These are phyloP conservation scores for Lasiurus cinereus DNA, from an alignment of 2,113 vertebrate species.

Conservation along the genomic window DNA sequence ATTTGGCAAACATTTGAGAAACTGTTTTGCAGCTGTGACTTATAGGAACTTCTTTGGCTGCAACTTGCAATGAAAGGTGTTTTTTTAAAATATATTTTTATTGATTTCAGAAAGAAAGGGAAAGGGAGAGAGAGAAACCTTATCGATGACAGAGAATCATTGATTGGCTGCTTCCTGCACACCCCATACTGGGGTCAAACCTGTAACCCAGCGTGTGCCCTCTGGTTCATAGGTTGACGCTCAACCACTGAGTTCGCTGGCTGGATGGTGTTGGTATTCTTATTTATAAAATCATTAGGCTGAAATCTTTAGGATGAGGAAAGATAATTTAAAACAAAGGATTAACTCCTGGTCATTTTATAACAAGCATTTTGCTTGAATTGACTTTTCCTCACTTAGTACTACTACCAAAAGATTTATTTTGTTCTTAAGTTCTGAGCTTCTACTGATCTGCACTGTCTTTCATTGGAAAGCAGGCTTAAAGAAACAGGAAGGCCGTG, in stretches of 20 bases:
- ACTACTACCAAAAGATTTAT: background rate
- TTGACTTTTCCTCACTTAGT: conserved; percentile 53
- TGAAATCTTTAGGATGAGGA: conserved; percentile 41
- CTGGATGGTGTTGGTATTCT: background rate
- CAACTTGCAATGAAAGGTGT: conserved; percentile 16
- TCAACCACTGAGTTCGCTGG: too few relatives aligned
- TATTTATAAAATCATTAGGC: conserved; percentile 42
- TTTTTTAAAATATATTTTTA: too few relatives aligned
- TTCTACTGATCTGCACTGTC: conserved; percentile 34
- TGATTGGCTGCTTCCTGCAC: too few relatives aligned
- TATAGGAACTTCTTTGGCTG: background rate
- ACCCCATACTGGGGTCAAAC: too few relatives aligned
- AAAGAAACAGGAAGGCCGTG: conserved; percentile 17
- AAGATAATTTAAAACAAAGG: conserved; percentile 56
- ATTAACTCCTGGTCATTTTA: conserved; percentile 39
- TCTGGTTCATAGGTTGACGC: too few relatives aligned
- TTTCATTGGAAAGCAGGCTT: conserved; percentile 60
- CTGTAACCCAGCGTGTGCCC: too few relatives aligned
- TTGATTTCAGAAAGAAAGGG: too few relatives aligned
- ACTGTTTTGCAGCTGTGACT: conserved; percentile 39
- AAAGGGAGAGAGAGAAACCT: too few relatives aligned
- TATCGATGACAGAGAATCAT: too few relatives aligned
- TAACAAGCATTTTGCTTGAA: conserved; percentile 26
- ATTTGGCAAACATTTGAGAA: conserved; percentile 31
- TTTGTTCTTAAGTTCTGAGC: conserved; percentile 53